phyloP scores from a whole-genome alignment of 2,113 vertebrate species.

The Phodopus roborovskii region DNA sequence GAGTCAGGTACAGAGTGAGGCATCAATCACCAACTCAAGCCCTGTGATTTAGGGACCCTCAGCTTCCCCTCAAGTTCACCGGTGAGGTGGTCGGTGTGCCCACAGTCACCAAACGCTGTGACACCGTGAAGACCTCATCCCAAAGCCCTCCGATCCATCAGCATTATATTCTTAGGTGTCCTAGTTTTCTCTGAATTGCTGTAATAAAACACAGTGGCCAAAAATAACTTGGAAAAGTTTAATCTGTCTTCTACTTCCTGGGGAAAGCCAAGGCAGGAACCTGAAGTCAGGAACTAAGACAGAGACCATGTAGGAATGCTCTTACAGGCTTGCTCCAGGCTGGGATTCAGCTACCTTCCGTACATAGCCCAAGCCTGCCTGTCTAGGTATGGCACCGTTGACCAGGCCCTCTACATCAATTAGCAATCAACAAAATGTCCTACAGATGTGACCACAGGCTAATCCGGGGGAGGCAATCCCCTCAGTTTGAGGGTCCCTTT shows the following conservation, averaged over 20 bases:
- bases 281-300: neutral
- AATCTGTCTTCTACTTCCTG: neutral
- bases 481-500: neutral
- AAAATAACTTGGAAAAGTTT: neutral
- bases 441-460: neutral
- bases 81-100: neutral
- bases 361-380: neutral
- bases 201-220: neutral
- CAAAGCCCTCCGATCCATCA: neutral
- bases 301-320: neutral
- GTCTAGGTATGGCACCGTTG: neutral
- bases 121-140: neutral
- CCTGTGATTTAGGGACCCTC: neutral
- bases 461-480: neutral
- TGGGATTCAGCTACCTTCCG: neutral
- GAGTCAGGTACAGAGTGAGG: neutral
- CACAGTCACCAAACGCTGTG: neutral
- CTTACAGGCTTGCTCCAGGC: neutral
- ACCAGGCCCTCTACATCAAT: neutral
- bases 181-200: neutral
- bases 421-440: neutral
- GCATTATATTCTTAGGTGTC: neutral
- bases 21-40: neutral
- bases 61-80: neutral
- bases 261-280: neutral